phyloP scores from a whole-genome alignment of 2,888 invertebrate species.

The Polyploca ridens region DNA sequence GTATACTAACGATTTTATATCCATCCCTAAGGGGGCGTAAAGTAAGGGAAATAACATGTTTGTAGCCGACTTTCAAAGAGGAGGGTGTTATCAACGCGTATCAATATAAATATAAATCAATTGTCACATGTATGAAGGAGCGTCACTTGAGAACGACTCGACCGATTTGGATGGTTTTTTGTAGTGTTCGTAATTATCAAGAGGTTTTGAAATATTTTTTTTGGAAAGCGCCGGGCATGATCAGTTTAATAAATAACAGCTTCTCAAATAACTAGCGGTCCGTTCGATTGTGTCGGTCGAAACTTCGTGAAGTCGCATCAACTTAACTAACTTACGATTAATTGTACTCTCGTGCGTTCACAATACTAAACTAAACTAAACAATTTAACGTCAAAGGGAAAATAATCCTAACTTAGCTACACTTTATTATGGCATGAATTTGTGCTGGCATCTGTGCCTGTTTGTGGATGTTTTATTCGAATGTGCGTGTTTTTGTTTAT shows the following conservation, averaged over 20 bases:
- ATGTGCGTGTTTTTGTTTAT: neutral
- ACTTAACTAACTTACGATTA: constrained; percentile 62
- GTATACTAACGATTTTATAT: too few species aligned
- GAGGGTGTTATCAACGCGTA: too few species aligned
- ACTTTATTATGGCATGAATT: constrained; percentile 54
- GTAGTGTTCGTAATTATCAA: too few species aligned
- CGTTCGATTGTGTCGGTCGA: constrained; percentile 69
- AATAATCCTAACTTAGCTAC: constrained; percentile 41
- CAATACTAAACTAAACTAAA: constrained; percentile 30
- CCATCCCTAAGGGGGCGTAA: too few species aligned
- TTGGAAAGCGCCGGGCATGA: too few species aligned
- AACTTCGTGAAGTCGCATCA: constrained; percentile 44
- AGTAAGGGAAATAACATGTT: too few species aligned
- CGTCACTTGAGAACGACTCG: too few species aligned
- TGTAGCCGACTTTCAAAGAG: too few species aligned
- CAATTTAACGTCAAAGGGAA: constrained; percentile 35
- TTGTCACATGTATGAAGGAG: too few species aligned
- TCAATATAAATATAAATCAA: too few species aligned
- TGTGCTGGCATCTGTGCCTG: constrained; percentile 41
- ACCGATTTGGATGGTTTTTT: too few species aligned
- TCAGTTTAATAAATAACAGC: constrained; percentile 7
- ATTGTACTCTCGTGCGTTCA: constrained; percentile 75
- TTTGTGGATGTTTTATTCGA: neutral
- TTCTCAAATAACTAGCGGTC: constrained; percentile 38
- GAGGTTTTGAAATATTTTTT: too few species aligned